These are phyloP conservation scores for Sebastes minor DNA, from an alignment of 2,797 vertebrate genomes.

Conservation along the genomic window DNA sequence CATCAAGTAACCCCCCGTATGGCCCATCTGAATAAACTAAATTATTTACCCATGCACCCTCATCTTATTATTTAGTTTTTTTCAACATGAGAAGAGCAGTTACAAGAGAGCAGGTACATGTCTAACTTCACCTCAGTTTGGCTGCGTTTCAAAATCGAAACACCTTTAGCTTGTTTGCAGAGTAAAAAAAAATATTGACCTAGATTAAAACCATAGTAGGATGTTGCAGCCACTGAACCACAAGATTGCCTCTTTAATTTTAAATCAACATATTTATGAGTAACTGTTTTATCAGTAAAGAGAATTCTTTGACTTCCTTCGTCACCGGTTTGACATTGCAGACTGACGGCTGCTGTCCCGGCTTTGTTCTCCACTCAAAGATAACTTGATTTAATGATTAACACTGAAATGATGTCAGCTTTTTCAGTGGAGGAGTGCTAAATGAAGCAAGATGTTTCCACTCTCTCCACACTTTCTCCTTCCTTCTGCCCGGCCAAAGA, in stretches of 20 bases:
- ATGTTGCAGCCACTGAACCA: not conserved
- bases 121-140: not conserved
- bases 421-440: conserved; percentile 5
- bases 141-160: not conserved
- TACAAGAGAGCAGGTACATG: too few relatives aligned
- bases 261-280: not conserved
- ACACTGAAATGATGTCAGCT: conserved; percentile 14
- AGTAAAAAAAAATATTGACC: too few relatives aligned
- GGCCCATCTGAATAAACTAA: not conserved
- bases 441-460: conserved; percentile 14
- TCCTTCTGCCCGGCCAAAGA: not conserved
- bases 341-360: not conserved
- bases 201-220: not conserved
- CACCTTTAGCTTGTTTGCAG: not conserved
- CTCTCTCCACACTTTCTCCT: not conserved
- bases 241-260: not conserved
- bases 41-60: not conserved
- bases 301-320: not conserved
- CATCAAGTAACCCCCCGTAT: too few relatives aligned
- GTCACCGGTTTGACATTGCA: not conserved
- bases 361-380: conserved; percentile 13
- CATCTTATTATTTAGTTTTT: not conserved
- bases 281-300: not conserved
- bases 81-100: not conserved
- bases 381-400: conserved; percentile 35